A percentile compares a stretch with the other conserved stretches of the same genome.
phyloP scores from a whole-genome alignment of 2,113 vertebrate genomes.

The Cervus canadensis region DNA sequence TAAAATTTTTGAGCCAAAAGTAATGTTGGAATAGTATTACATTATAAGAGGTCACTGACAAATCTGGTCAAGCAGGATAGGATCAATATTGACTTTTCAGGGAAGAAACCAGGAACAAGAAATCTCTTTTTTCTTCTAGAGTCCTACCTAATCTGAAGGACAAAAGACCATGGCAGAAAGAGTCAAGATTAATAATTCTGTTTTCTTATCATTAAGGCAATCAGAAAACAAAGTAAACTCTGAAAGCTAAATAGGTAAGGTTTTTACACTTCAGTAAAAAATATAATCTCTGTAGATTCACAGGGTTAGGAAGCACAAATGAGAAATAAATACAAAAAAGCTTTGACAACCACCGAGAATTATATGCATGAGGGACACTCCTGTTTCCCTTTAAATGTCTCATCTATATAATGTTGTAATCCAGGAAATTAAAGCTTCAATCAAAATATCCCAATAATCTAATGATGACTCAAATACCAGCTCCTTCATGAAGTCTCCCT shows the following conservation, averaged over 20 bases:
- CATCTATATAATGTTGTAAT: not conserved
- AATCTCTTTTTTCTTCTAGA: conserved; percentile 48
- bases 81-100: conserved; percentile 28
- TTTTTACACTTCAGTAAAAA: not conserved
- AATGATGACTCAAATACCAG: not conserved
- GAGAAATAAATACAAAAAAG: not conserved
- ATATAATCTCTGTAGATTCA: conserved; percentile 8
- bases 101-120: conserved; percentile 49
- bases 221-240: conserved; percentile 33
- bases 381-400: conserved; percentile 24
- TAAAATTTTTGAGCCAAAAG: not conserved
- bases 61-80: conserved; percentile 40
- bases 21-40: not conserved
- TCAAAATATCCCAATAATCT: conserved; percentile 15
- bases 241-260: not conserved
- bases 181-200: conserved; percentile 45
- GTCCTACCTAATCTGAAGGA: conserved; percentile 48
- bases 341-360: not conserved
- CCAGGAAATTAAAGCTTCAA: not conserved
- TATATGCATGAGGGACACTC: not conserved
- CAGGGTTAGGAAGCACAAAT: conserved; percentile 20
- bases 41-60: conserved; percentile 12
- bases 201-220: conserved; percentile 40
- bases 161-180: conserved; percentile 38
- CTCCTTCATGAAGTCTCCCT: conserved; percentile 2